Evolutionary conservation across 2,888 invertebrate genomes (phyloP), one percentile per base, ranked within the genome.

Genomic region (Agriopis aurantiaria): DNA sequence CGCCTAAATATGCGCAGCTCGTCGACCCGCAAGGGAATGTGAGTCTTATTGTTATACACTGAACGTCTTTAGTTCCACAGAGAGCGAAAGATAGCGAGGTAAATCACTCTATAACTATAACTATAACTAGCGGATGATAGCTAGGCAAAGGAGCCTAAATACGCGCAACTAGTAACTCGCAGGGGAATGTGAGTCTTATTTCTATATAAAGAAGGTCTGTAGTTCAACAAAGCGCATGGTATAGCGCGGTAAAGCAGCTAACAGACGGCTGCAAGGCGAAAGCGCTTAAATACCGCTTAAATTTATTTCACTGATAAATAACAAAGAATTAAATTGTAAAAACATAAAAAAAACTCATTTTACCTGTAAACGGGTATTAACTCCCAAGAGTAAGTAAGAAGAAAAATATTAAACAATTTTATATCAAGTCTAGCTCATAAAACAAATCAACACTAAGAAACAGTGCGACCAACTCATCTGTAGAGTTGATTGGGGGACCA

Each of bases 161-260:
- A 97, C 86, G 97, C 97, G 33, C 97, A 97, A 85, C 95, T 97
- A 74, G 94, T 97, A 96, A 96, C 86, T 96, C 96, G 75, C 96
- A 96, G 85, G 96, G 96, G 79, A 97, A 45, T 8, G 9, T 45
- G 6, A 45, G 9, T 45, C 33, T 45, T 45, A 8, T 45, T 10
- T 5, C 2, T 45, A 45, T 45, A 45, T 0, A 45, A 10, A 45
- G 8, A 10, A 45, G 43, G 43, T 45, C 2, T 45, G 3, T 8
- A 45, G 43, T 43, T 43, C 3, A 43, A 43, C 43, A 43, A 9
- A 4, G 43, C 2, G 43, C 43, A 6, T 1, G 43, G 5, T 0
- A 48, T 49, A 5, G 6, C n/a, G 4, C 17, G 4, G 33, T 33
- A 33, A 0, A 3, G 33, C 33, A 5, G 33, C 5, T 12, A 49